Conservation (phyloP, 2,797 vertebrate genomes). For the Amphiprion clarkii region DNA sequence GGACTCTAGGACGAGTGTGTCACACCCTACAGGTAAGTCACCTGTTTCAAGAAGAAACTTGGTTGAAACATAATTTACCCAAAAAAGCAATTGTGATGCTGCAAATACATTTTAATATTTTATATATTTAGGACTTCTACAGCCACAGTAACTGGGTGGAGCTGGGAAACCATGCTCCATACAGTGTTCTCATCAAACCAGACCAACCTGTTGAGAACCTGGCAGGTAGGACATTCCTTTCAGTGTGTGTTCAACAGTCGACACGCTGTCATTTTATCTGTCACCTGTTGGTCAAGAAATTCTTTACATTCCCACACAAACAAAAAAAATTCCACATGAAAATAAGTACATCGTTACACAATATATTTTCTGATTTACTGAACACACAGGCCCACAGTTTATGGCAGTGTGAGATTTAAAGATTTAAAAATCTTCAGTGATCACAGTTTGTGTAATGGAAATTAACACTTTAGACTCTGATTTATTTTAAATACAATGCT, state of each 20-base stretch:
- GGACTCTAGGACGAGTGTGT: conserved; percentile 63
- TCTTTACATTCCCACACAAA: background rate
- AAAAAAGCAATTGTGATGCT: rapidly evolving
- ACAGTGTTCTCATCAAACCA: conserved; percentile 11
- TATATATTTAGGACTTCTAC: conserved; percentile 6
- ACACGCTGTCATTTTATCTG: background rate
- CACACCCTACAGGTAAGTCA: conserved; percentile 79
- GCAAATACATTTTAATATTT: background rate
- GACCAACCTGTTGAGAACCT: conserved; percentile 15
- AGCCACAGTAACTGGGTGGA: conserved; percentile 44
- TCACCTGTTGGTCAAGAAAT: conserved; percentile 10
- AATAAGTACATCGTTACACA: background rate
- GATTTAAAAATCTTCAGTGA: too few relatives aligned
- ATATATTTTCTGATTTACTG: background rate
- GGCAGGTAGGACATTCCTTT: background rate
- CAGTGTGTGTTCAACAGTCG: background rate
- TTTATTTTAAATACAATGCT: too few relatives aligned
- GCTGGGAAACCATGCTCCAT: conserved; percentile 18
- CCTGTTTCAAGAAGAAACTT: too few relatives aligned
- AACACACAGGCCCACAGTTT: too few relatives aligned
- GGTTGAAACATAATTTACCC: background rate
- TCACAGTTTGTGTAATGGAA: too few relatives aligned
- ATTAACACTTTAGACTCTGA: too few relatives aligned
- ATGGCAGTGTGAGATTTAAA: too few relatives aligned
- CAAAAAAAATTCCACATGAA: background rate